phyloP scores from a whole-genome alignment of 2,888 invertebrate genomes.

The Meteorus cinctellus region DNA sequence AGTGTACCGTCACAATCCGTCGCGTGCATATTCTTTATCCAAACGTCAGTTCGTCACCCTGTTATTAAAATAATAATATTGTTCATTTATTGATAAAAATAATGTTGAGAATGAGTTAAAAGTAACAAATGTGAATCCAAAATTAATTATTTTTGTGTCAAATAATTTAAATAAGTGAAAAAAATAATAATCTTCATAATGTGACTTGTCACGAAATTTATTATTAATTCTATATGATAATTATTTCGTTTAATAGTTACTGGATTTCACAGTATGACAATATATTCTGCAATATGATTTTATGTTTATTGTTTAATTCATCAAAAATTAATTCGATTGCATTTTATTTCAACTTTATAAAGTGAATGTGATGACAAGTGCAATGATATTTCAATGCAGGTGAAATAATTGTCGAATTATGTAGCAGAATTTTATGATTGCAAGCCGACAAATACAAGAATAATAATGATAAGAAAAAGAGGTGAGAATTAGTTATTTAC shows the following conservation, averaged over 20 bases:
- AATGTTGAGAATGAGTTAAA: too few species aligned
- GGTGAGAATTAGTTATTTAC: background rate
- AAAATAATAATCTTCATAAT: background rate
- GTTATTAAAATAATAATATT: background rate
- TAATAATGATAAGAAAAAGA: background rate
- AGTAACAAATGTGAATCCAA: background rate
- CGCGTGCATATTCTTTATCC: background rate
- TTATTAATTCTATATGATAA: background rate
- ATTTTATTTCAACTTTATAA: background rate
- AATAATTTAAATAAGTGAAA: background rate
- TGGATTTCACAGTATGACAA: background rate
- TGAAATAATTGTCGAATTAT: background rate
- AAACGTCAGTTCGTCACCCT: background rate
- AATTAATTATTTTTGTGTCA: background rate
- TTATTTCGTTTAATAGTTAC: background rate
- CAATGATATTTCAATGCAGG: background rate
- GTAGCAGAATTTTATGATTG: background rate
- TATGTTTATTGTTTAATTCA: background rate
- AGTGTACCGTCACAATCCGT: constrained; percentile 14
- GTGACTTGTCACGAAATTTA: too few species aligned
- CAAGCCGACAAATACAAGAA: background rate
- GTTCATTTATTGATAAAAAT: background rate
- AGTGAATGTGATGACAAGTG: background rate
- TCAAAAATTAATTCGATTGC: background rate
- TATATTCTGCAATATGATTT: background rate